Percentiles rank a stretch among this genome's conserved stretches.
These are phyloP conservation scores for Ostrea denselamellosa DNA, from an alignment of 1,140 invertebrate species.

Conservation along the genomic window DNA sequence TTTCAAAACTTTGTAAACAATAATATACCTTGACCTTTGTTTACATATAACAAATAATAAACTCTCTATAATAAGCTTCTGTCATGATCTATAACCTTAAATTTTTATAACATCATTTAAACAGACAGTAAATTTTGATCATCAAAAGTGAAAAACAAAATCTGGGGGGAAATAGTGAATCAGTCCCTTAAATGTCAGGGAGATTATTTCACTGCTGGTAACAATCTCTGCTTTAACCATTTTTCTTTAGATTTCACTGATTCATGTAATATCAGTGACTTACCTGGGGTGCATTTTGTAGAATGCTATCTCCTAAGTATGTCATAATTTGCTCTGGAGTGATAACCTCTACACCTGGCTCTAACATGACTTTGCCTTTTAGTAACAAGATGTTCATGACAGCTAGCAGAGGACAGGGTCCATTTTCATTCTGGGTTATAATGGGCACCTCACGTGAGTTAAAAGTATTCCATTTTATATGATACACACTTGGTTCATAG, in stretches of 20 bases:
- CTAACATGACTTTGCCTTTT: slow-evolving; percentile 79
- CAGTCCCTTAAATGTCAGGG: too few relatives aligned
- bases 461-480: slow-evolving; percentile 81
- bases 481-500: slow-evolving; percentile 75
- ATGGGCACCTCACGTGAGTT: slow-evolving; percentile 79
- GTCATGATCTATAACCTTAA: too few relatives aligned
- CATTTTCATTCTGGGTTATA: slow-evolving; percentile 84
- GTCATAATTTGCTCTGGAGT: slow-evolving; percentile 81
- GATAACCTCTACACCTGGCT: slow-evolving; percentile 80
- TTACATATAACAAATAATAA: too few relatives aligned
- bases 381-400: slow-evolving; percentile 83
- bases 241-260: too few relatives aligned
- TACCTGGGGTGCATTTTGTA: slow-evolving; percentile 80
- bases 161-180: too few relatives aligned
- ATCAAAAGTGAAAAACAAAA: too few relatives aligned
- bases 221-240: neutral
- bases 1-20: too few relatives aligned
- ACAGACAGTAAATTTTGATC: too few relatives aligned
- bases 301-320: slow-evolving; percentile 80
- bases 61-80: too few relatives aligned
- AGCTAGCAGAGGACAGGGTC: slow-evolving; percentile 83
- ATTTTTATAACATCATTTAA: too few relatives aligned
- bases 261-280: neutral
- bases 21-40: too few relatives aligned
- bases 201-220: neutral